Percentiles rank a stretch among this genome's conserved stretches.
Conservation (phyloP, 2,113 vertebrate genomes). For the Halcyon malimbica region DNA sequence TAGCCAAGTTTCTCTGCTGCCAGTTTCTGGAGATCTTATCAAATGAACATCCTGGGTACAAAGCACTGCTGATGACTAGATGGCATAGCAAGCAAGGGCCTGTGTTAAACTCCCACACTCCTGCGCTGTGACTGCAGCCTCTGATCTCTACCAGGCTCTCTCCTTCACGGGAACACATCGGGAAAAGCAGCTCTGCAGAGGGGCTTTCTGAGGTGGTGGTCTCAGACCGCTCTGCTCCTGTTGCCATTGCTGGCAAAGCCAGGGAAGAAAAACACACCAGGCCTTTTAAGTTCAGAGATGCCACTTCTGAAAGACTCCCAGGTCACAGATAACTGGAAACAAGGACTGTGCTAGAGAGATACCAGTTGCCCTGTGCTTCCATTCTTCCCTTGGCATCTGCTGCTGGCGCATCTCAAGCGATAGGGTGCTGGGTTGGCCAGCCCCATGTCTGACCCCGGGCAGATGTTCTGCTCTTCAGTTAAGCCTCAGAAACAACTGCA, state of each 20-base stretch:
- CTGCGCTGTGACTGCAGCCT: accelerated
- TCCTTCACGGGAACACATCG: not conserved
- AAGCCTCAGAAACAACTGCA: slow-evolving; percentile 17
- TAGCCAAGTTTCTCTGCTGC: not conserved
- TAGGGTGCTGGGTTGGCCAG: not conserved
- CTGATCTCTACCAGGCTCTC: not conserved
- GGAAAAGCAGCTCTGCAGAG: not conserved
- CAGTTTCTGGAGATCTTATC: not conserved
- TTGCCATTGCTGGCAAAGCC: not conserved
- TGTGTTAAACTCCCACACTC: not conserved
- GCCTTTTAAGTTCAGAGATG: not conserved
- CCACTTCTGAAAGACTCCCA: not conserved
- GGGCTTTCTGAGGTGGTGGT: not conserved
- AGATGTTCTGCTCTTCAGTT: slow-evolving; percentile 9
- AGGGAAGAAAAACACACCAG: not conserved
- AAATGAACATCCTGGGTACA: not conserved
- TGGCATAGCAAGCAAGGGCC: not conserved
- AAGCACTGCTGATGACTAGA: not conserved
- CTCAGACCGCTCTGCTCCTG: not conserved
- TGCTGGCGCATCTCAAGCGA: not conserved
- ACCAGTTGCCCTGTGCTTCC: not conserved
- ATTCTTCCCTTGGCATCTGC: not conserved
- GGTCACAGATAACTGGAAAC: not conserved
- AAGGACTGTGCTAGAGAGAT: not conserved
- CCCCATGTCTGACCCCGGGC: not conserved